A percentile compares a stretch with the other conserved stretches of the same genome.
phyloP scores from a whole-genome alignment of 30 jellyfish, hydroid and myxozoan genomes.

The Cassiopea andromeda region DNA sequence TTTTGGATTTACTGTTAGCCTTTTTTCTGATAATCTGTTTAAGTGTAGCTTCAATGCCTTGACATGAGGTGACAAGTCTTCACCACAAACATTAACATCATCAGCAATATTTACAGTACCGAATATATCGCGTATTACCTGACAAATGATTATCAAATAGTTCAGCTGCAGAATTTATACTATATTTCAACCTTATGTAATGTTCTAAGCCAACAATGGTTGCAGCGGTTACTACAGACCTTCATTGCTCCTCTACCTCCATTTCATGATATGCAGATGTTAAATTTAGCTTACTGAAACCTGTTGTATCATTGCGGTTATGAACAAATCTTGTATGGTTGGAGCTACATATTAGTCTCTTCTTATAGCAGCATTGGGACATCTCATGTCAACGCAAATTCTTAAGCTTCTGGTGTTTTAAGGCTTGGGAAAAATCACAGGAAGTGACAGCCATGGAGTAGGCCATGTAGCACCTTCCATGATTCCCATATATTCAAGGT shows the following conservation, averaged over 20 bases:
- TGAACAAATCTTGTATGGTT: not conserved
- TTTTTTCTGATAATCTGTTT: not conserved
- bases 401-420: not conserved
- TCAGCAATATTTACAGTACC: not conserved
- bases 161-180: not conserved
- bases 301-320: not conserved
- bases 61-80: not conserved
- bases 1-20: not conserved
- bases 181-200: not conserved
- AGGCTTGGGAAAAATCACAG: slow-evolving; percentile 16
- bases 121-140: not conserved
- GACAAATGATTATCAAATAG: not conserved
- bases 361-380: not conserved
- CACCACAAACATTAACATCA: not conserved
- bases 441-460: slow-evolving; percentile 24
- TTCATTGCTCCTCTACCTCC: slow-evolving; percentile 6
- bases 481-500: slow-evolving; percentile 10
- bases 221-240: slow-evolving; percentile 17
- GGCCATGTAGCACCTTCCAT: slow-evolving; percentile 26
- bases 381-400: not conserved
- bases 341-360: not conserved
- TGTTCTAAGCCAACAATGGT: slow-evolving; percentile 7
- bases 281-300: not conserved
- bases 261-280: slow-evolving; percentile 28
- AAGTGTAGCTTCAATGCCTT: not conserved